Percentiles rank a stretch among this genome's conserved stretches.
These are phyloP conservation scores for Endotricha flammealis DNA, from an alignment of 2,888 invertebrate genomes.

Conservation along the genomic window DNA sequence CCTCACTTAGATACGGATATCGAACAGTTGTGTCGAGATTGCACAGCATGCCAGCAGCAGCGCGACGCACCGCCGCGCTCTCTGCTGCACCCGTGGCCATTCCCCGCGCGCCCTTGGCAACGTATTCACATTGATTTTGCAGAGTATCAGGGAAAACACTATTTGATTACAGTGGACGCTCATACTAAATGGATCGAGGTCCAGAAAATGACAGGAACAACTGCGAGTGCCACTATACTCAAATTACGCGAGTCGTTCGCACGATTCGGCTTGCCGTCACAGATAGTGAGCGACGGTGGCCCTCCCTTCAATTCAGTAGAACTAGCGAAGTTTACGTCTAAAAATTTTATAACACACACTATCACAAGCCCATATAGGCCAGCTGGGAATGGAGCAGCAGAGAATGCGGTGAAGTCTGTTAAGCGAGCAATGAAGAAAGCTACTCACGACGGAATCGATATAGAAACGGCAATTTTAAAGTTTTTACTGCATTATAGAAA, in stretches of 20 bases:
- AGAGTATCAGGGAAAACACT: constrained; percentile 10
- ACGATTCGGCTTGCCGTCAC: constrained; percentile 18
- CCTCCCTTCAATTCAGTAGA: constrained; percentile 14
- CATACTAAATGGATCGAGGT: constrained; percentile 11
- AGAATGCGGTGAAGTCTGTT: constrained; percentile 22
- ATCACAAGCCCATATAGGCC: too few species aligned
- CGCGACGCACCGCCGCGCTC: constrained; percentile 13
- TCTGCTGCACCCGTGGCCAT: constrained; percentile 16
- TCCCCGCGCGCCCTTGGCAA: constrained; percentile 18
- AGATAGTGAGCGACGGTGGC: constrained; percentile 16
- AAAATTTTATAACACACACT: constrained; percentile 14
- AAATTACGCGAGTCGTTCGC: constrained; percentile 18
- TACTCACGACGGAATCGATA: not conserved
- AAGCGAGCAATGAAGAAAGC: constrained; percentile 21
- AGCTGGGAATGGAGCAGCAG: constrained; percentile 21
- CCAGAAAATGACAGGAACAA: constrained; percentile 1
- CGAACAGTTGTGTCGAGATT: constrained; percentile 1
- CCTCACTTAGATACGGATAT: constrained; percentile 4
- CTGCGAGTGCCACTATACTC: not conserved
- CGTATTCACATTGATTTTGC: constrained; percentile 19
- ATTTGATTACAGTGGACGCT: constrained; percentile 3
- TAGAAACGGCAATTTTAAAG: not conserved
- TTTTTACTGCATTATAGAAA: constrained; percentile 1
- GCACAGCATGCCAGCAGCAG: constrained; percentile 11
- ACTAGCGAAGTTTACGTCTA: constrained; percentile 12